A percentile compares a stretch with the other conserved stretches of the same genome.
Evolutionary conservation across 2,888 invertebrate species (phyloP).

Genomic region (Diachrysia chrysitis): DNA sequence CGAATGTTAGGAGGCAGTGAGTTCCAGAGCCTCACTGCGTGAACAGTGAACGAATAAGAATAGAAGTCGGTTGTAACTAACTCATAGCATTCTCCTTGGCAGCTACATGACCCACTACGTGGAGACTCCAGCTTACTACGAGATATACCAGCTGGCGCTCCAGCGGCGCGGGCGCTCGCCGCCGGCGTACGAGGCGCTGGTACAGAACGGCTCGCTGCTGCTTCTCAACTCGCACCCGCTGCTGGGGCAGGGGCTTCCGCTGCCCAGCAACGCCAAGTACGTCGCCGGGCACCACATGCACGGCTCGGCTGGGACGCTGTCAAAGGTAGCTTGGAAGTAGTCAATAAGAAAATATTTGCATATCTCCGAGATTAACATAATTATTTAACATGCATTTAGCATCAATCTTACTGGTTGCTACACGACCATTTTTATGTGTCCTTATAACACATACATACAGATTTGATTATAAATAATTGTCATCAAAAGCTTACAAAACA

Average conservation of each 20-base stretch:
- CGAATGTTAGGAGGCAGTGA: too few species aligned
- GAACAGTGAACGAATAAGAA: too few species aligned
- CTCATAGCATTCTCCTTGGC: not conserved
- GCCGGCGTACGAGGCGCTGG: slow-evolving; percentile 65
- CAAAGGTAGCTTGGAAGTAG: slow-evolving; percentile 61
- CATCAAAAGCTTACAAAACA: too few species aligned
- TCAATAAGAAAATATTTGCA: too few species aligned
- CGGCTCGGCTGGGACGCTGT: slow-evolving; percentile 51
- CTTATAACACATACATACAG: too few species aligned
- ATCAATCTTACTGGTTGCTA: too few species aligned
- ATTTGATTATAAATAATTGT: too few species aligned
- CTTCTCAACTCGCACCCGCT: slow-evolving; percentile 72
- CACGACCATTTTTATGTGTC: too few species aligned
- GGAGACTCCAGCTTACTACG: slow-evolving; percentile 67
- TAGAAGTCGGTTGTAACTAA: too few species aligned
- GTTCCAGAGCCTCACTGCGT: too few species aligned
- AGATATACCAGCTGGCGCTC: slow-evolving; percentile 63
- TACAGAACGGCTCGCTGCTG: slow-evolving; percentile 68
- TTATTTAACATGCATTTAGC: too few species aligned
- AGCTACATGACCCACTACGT: slow-evolving; percentile 68
- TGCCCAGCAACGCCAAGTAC: slow-evolving; percentile 69
- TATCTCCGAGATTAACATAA: too few species aligned
- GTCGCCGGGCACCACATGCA: slow-evolving; percentile 74
- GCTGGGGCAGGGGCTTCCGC: slow-evolving; percentile 66
- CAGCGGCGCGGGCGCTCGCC: slow-evolving; percentile 62